These are phyloP conservation scores for Ceratosolen solmsi DNA, from an alignment of 1,140 invertebrate genomes.

Conservation along the genomic window DNA sequence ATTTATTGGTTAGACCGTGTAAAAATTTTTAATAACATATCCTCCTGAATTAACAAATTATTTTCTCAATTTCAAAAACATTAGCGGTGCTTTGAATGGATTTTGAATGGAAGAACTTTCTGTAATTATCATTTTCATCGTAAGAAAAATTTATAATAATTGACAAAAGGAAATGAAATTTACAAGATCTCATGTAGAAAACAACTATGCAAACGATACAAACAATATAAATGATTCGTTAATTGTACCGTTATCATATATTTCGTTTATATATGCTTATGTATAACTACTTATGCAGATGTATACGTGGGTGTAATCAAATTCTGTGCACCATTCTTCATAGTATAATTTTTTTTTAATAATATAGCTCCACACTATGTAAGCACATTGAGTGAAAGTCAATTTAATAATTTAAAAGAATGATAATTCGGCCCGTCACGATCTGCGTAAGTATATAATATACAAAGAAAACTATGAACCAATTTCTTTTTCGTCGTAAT, in stretches of 20 bases:
- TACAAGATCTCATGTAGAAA: too few relatives aligned
- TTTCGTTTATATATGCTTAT: slow-evolving; percentile 36
- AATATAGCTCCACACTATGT: background rate
- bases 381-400: background rate
- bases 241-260: slow-evolving; percentile 33
- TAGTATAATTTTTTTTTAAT: slow-evolving; percentile 27
- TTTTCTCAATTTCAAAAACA: background rate
- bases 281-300: too few relatives aligned
- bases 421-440: background rate
- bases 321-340: slow-evolving; percentile 10
- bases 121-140: too few relatives aligned
- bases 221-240: too few relatives aligned
- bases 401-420: background rate
- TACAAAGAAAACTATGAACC: background rate
- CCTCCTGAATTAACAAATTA: background rate
- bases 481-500: slow-evolving; percentile 19
- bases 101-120: too few relatives aligned
- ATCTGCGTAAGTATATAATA: slow-evolving; percentile 7
- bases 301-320: slow-evolving; percentile 7
- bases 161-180: too few relatives aligned
- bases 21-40: background rate
- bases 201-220: too few relatives aligned
- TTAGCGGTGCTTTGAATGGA: too few relatives aligned
- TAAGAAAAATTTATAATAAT: too few relatives aligned
- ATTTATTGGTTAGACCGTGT: background rate